phyloP scores from a whole-genome alignment of 1,140 invertebrate genomes.

The Cydia fagiglandana region DNA sequence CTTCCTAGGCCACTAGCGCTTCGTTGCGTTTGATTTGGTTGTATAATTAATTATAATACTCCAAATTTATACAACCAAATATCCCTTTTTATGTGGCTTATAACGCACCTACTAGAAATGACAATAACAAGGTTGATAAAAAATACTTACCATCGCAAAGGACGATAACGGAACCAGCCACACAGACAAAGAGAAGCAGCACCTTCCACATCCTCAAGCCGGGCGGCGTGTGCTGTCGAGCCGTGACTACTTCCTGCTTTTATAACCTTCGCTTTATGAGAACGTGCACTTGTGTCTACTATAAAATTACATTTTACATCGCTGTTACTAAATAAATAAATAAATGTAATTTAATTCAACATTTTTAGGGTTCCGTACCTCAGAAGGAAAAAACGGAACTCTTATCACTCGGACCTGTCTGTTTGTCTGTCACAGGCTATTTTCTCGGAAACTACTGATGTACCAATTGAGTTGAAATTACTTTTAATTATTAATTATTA shows the following conservation, averaged over 20 bases:
- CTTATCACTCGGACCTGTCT: too few relatives aligned
- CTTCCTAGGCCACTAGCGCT: too few relatives aligned
- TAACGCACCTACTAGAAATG: not conserved
- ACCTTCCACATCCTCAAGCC: not conserved
- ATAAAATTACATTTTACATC: not conserved
- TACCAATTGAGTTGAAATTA: too few relatives aligned
- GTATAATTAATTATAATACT: too few relatives aligned
- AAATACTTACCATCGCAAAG: not conserved
- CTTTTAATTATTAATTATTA: too few relatives aligned
- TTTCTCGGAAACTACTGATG: too few relatives aligned
- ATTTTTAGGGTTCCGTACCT: too few relatives aligned
- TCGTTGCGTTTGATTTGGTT: too few relatives aligned
- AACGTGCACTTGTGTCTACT: conserved; percentile 10
- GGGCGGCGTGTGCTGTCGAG: not conserved
- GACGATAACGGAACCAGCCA: not conserved
- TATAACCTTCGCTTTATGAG: conserved; percentile 6
- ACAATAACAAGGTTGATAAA: not conserved
- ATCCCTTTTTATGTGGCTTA: not conserved
- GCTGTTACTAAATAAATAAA: not conserved
- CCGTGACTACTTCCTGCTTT: not conserved
- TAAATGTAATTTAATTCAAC: not conserved
- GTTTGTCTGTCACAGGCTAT: too few relatives aligned
- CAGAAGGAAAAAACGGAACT: too few relatives aligned
- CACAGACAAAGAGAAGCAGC: not conserved
- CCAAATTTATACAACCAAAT: not conserved